Evolutionary conservation across 1,140 invertebrate species (phyloP).

Genomic region (Ceratina calcarata): DNA sequence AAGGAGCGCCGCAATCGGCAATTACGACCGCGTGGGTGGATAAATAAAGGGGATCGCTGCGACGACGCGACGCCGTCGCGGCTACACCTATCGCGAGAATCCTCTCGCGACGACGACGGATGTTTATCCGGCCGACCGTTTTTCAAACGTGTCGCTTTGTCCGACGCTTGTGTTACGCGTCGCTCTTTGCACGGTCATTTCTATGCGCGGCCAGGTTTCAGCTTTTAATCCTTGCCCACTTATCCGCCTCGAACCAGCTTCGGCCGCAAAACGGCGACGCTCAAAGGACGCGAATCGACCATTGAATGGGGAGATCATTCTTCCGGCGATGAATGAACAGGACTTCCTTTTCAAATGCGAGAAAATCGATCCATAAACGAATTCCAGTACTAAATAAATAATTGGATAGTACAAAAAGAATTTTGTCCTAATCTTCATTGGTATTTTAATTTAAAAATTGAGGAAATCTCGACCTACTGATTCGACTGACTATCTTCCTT

Average conservation of each 20-base stretch:
- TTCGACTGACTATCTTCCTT: no score
- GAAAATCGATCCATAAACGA: no score
- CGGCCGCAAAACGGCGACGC: constrained; percentile 33
- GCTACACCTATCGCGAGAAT: constrained; percentile 4
- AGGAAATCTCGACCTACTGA: no score
- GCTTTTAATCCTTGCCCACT: constrained; percentile 40
- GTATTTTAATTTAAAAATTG: no score
- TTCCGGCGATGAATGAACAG: constrained; percentile 34
- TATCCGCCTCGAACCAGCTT: constrained; percentile 47
- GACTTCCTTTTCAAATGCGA: background rate
- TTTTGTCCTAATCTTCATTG: no score
- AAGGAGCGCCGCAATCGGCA: constrained; percentile 36
- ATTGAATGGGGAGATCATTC: constrained; percentile 49
- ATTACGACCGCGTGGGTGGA: constrained; percentile 43
- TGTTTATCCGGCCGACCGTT: background rate
- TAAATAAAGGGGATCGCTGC: constrained; percentile 49
- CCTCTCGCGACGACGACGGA: background rate
- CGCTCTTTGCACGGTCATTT: background rate
- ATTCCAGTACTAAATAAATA: no score
- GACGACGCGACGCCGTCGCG: background rate
- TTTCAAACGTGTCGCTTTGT: no score
- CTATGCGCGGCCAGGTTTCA: constrained; percentile 11
- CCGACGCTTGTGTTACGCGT: no score
- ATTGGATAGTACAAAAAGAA: no score
- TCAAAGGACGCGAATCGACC: constrained; percentile 46